Evolutionary conservation across 2,113 vertebrate species (phyloP), one percentile per base, ranked within the genome.

Genomic region (Chiloscyllium plagiosum): DNA sequence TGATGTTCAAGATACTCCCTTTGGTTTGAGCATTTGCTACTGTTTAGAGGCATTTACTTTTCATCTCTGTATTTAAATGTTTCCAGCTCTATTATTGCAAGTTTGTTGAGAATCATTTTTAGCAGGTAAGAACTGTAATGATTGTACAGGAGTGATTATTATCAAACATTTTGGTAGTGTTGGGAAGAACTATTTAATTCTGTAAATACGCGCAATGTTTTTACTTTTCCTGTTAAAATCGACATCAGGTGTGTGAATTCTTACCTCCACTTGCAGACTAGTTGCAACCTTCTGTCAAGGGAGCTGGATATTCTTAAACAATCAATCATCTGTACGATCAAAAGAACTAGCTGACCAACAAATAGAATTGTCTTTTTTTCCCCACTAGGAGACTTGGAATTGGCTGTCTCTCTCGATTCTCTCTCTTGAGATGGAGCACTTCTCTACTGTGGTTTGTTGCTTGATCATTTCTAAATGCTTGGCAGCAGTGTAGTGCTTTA

Each of bases 11-110:
- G 69, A 12, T 76, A 72, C 69, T 93, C 68, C 94, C 68, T 95
- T 95, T 76, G 94, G n/a, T 50, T 95, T 72, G 66, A 95, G 94
- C 94, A 95, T 76, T 95, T 19, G 47, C 24, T 95, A 42, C 68
- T 26, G 42, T 47, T 95, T 72, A 76, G 47, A 95, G 94, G 47
- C 42, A 95, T 50, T 70, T 37, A 20, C 26, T 52, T 52, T 76
- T 24, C 66, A 47, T 42, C 72, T 95, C 29, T 7, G 68, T 70
- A 19, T 72, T 95, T 33, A 95, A 76, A 52, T 22, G 52, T 66
- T 76, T 50, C 42, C 47, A 47, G 2, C 37, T 29, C 24, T 13
- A 29, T 76, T 50, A 37, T 70, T 95, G 29, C 8, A 72, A 5
- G 69, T 72, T 65, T 24, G 37, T 66, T 19, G 65, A 93, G 66